These are phyloP conservation scores for Capromys pilorides DNA, from an alignment of 2,797 vertebrate species.

Conservation along the genomic window DNA sequence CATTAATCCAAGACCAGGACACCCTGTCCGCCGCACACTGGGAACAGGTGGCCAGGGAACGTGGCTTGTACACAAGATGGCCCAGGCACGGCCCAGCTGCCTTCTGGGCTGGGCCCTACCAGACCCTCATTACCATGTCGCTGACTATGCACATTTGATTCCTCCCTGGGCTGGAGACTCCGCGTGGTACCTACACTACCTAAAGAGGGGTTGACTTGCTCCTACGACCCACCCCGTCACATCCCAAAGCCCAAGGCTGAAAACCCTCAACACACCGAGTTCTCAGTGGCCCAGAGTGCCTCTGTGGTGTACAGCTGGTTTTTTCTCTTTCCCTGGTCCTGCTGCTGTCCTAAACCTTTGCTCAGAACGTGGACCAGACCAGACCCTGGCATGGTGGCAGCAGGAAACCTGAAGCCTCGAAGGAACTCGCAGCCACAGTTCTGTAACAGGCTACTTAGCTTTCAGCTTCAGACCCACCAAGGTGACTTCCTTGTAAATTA, in stretches of 20 bases:
- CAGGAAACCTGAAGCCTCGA: background rate
- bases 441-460: too few species aligned
- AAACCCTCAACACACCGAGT: background rate
- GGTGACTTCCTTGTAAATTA: too few species aligned
- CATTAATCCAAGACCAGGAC: background rate
- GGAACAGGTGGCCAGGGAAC: background rate
- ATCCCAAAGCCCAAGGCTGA: background rate
- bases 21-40: too few species aligned
- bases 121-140: background rate
- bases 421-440: background rate
- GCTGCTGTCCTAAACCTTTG: background rate
- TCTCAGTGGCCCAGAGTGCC: background rate
- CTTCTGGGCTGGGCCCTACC: background rate
- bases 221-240: background rate
- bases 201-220: background rate
- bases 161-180: background rate
- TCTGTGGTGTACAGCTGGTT: background rate
- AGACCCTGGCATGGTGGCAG: background rate
- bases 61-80: background rate
- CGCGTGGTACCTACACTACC: background rate
- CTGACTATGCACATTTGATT: background rate
- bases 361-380: background rate
- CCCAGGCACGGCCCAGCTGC: background rate
- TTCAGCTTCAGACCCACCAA: too few species aligned
- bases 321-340: background rate